A percentile compares a stretch with the other conserved stretches of the same genome.
Conservation (phyloP, 2,113 vertebrate species). For the Ariopsis seemanni region DNA sequence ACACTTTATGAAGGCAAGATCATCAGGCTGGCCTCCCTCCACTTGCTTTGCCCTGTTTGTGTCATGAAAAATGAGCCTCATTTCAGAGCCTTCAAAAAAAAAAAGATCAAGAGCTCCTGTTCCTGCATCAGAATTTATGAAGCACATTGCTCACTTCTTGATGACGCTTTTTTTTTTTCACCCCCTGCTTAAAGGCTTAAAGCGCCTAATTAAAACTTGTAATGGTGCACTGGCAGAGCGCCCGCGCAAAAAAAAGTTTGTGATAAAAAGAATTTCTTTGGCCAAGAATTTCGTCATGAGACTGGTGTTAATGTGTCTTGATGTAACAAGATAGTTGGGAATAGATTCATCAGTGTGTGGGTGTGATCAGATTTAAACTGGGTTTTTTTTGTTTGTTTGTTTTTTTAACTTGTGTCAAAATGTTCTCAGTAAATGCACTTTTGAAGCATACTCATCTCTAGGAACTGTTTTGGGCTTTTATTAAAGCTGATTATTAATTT, state of each 20-base stretch:
- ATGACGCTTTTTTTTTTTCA: slow-evolving; percentile 24
- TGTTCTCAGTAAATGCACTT: background rate
- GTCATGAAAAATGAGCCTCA: slow-evolving; percentile 52
- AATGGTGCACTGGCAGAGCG: slow-evolving; percentile 41
- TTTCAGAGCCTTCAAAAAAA: slow-evolving; percentile 41
- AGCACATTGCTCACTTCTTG: slow-evolving; percentile 42
- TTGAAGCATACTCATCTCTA: background rate
- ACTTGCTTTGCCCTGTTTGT: slow-evolving; percentile 48
- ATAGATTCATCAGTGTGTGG: background rate
- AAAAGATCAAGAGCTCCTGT: slow-evolving; percentile 7
- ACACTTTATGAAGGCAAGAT: slow-evolving; percentile 41
- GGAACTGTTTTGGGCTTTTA: background rate
- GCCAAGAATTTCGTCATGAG: slow-evolving; percentile 1
- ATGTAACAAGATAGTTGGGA: background rate
- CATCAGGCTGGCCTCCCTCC: slow-evolving; percentile 52
- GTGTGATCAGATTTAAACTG: background rate
- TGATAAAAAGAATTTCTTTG: background rate
- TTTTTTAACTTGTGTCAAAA: background rate
- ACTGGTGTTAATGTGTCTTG: background rate
- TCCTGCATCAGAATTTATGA: slow-evolving; percentile 56
- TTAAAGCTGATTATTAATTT: background rate
- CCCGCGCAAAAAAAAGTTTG: background rate
- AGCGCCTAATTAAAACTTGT: slow-evolving; percentile 56
- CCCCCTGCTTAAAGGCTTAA: slow-evolving; percentile 47
- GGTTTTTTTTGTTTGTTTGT: background rate